phyloP scores from a whole-genome alignment of 2,888 invertebrate genomes.

The Drosophila parthenogenetica region DNA sequence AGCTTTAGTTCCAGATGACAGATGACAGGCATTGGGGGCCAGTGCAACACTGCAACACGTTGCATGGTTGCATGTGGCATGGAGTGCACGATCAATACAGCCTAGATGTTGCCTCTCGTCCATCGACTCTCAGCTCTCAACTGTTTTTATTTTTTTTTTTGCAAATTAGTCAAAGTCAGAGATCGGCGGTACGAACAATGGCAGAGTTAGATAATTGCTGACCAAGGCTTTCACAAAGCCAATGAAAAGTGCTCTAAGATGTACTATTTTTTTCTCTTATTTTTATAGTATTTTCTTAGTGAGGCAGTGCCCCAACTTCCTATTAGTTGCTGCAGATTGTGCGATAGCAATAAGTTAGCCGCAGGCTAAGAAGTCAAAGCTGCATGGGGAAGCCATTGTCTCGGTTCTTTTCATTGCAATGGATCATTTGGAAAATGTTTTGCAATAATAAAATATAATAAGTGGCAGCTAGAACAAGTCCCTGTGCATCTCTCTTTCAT shows the following conservation, averaged over 20 bases:
- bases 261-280: constrained; percentile 21
- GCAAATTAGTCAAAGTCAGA: constrained; percentile 80
- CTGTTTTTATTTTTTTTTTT: constrained; percentile 32
- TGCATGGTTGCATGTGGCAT: constrained; percentile 37
- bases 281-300: background rate
- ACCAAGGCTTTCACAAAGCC: constrained; percentile 73
- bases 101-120: constrained; percentile 17
- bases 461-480: constrained; percentile 47
- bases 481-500: background rate
- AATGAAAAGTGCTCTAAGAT: constrained; percentile 65
- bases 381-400: constrained; percentile 45
- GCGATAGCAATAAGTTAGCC: constrained; percentile 80
- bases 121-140: constrained; percentile 18
- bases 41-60: constrained; percentile 14
- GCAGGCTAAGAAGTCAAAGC: constrained; percentile 34
- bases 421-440: constrained; percentile 62
- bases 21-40: constrained; percentile 69
- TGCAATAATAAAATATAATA: constrained; percentile 63
- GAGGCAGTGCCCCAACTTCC: constrained; percentile 60
- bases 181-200: constrained; percentile 71
- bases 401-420: constrained; percentile 42
- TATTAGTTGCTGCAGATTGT: constrained; percentile 76
- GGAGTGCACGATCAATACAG: constrained; percentile 30
- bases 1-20: constrained; percentile 63
- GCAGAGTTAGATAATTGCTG: constrained; percentile 78